A percentile compares a stretch with the other conserved stretches of the same genome.
Conservation (phyloP, 2,888 invertebrate species). For the Cylloceria caligata region DNA sequence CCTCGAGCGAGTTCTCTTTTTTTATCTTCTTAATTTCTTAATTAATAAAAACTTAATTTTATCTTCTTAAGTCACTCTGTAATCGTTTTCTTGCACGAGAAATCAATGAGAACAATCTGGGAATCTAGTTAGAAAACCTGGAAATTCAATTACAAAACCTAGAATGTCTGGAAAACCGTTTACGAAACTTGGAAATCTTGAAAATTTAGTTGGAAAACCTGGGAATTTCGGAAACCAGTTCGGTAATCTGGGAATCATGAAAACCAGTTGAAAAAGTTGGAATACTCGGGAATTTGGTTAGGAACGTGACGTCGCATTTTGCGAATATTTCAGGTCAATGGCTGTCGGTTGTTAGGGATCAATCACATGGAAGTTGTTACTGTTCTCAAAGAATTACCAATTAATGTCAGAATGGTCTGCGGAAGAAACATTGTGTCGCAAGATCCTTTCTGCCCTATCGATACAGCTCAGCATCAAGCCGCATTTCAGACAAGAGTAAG, state of each 20-base stretch:
- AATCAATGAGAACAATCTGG: too few species aligned
- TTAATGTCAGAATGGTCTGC: slow-evolving; percentile 96
- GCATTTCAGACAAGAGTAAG: slow-evolving; percentile 90
- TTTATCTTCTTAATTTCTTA: too few species aligned
- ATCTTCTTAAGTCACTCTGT: too few species aligned
- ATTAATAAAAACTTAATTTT: too few species aligned
- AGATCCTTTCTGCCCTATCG: slow-evolving; percentile 86
- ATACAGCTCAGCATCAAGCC: slow-evolving; percentile 88
- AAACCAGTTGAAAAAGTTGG: not conserved
- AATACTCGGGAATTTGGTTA: not conserved
- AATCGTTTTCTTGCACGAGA: too few species aligned
- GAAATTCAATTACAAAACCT: too few species aligned
- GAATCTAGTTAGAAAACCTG: too few species aligned
- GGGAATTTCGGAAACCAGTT: too few species aligned
- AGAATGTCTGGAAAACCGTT: too few species aligned
- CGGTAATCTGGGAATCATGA: not conserved
- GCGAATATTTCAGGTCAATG: slow-evolving; percentile 91
- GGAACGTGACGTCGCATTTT: not conserved
- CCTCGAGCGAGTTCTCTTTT: too few species aligned
- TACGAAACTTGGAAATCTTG: too few species aligned
- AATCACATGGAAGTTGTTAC: slow-evolving; percentile 98
- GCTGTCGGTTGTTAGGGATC: slow-evolving; percentile 94
- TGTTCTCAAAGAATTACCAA: slow-evolving; percentile 96
- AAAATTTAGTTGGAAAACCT: not conserved
- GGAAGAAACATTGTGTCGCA: slow-evolving; percentile 88